Conservation (phyloP, 92 coral and sea anemone species). For the Scolanthus callimorphus region DNA sequence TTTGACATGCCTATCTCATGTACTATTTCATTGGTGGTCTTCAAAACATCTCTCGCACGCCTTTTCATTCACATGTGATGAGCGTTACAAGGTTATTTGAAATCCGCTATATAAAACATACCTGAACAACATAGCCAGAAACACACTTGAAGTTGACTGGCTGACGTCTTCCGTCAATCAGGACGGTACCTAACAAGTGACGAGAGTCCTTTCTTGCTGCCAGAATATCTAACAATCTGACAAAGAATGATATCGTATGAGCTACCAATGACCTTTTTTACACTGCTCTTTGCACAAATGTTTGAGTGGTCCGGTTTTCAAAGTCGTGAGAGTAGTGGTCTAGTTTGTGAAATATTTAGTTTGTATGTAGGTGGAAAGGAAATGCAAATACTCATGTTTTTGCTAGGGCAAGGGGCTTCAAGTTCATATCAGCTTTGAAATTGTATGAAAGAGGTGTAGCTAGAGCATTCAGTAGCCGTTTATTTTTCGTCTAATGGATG, state of each 20-base stretch:
- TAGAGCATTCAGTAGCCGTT: too few relatives aligned
- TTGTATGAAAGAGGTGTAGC: too few relatives aligned
- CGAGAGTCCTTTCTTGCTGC: constrained; percentile 86
- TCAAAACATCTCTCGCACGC: too few relatives aligned
- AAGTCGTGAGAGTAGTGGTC: not conserved
- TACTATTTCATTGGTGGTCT: too few relatives aligned
- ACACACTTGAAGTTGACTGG: constrained; percentile 83
- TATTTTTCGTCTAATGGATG: too few relatives aligned
- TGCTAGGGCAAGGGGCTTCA: too few relatives aligned
- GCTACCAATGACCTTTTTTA: not conserved
- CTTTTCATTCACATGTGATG: too few relatives aligned
- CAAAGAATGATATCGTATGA: not conserved
- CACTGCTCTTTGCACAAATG: not conserved
- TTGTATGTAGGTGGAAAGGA: too few relatives aligned
- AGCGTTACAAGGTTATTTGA: too few relatives aligned
- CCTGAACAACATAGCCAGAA: constrained; percentile 97
- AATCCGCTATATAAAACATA: not conserved
- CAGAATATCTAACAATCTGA: constrained; percentile 80
- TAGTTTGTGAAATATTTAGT: not conserved
- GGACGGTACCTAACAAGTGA: constrained; percentile 73
- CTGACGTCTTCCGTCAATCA: constrained; percentile 74
- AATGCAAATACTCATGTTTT: too few relatives aligned
- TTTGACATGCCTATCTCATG: too few relatives aligned
- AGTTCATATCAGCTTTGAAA: too few relatives aligned
- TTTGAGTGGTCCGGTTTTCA: not conserved